A percentile compares a stretch with the other conserved stretches of the same genome.
These are phyloP conservation scores for Podarcis muralis DNA, from an alignment of 2,113 vertebrate genomes.

Conservation along the genomic window DNA sequence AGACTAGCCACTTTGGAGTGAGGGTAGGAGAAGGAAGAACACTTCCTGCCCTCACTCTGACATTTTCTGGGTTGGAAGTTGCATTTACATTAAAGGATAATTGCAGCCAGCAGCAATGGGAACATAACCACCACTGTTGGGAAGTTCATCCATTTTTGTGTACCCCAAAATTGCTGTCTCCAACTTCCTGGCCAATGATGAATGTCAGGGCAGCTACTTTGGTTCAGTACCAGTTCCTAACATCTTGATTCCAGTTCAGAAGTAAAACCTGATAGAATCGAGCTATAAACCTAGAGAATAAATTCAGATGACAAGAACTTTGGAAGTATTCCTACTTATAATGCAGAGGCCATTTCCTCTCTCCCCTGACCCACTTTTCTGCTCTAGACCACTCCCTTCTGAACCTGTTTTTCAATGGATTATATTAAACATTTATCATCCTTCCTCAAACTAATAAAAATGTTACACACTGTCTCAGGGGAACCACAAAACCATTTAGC, in stretches of 20 bases:
- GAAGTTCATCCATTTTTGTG: no score
- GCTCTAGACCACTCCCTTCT: background rate
- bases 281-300: background rate
- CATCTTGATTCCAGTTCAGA: background rate
- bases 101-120: background rate
- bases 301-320: background rate
- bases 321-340: background rate
- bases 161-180: no score
- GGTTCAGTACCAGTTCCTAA: background rate
- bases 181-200: background rate
- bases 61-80: background rate
- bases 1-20: background rate
- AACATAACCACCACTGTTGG: background rate
- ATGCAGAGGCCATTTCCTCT: background rate
- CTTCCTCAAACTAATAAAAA: background rate
- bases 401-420: background rate
- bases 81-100: background rate
- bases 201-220: background rate
- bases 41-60: background rate
- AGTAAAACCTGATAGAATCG: background rate
- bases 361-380: background rate
- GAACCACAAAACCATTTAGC: background rate
- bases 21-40: background rate
- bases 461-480: constrained; percentile 6
- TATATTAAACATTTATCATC: background rate